Evolutionary conservation across 2,797 vertebrate species (phyloP).

Genomic region (Gallinago stenura): DNA sequence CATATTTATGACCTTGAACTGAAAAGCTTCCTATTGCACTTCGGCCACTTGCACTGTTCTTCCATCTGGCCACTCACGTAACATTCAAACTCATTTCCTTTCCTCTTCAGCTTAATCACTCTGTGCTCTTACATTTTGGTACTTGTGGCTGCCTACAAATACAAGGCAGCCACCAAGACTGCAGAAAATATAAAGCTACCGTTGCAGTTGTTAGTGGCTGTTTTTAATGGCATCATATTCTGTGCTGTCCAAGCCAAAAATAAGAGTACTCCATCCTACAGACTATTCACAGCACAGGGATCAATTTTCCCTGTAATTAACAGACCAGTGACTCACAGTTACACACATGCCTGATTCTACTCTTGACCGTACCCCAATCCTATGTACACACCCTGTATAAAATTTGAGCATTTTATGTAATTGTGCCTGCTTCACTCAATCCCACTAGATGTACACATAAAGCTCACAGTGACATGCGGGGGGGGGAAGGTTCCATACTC

Average conservation of each 20-base stretch:
- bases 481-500: not conserved
- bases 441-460: fast-evolving
- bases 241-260: not conserved
- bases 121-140: not conserved
- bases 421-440: not conserved
- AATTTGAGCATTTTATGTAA: not conserved
- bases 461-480: not conserved
- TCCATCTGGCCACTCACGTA: not conserved
- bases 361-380: fast-evolving
- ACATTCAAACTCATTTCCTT: not conserved
- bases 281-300: not conserved
- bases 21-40: constrained; percentile 12
- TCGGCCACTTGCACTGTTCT: not conserved
- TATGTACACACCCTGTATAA: fast-evolving
- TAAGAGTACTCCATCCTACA: not conserved
- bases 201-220: not conserved
- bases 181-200: not conserved
- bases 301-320: not conserved
- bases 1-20: constrained; percentile 54
- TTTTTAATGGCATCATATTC: not conserved
- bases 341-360: not conserved
- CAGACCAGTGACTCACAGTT: not conserved
- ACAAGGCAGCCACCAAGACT: not conserved
- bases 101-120: not conserved
- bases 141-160: not conserved